Evolutionary conservation across 2,888 invertebrate genomes (phyloP), one percentile per base, ranked within the genome.

Genomic region (Druceiella hillmani): DNA sequence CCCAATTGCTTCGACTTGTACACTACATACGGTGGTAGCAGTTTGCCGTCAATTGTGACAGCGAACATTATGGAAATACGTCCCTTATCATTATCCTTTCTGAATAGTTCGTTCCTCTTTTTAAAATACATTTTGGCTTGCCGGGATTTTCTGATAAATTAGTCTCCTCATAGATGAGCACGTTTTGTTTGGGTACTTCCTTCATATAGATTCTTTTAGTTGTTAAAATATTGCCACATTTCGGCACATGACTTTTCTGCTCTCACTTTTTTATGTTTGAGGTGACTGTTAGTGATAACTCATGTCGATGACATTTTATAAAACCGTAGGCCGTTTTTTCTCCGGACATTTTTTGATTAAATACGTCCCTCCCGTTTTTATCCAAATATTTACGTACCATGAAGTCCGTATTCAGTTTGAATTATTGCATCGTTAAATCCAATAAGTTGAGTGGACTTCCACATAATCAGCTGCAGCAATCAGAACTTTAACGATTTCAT

Each of bases 11-110:
- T 13, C 16, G 29, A 39, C 32, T 48, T 51, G 16, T 49, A 49
- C 4, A 49, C 47, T 1, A 50, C 47, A 43, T 50, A 50, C 4
- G 47, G 45, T 14, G 49, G 49, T 9, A 52, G 26, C 2, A 49
- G 13, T 29, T 39, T 12, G 1, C 50, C 49, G 7, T 36, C 45
- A 9, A 47, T 48, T 4, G 45, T 44, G 24, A 37, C 43, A 5
- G 48, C 45, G 22, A 51, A 44, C 46, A 49, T 47, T 13, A 51
- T 20, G 2, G 47, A 46, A 2, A 36, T 29, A 7, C 45, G 39
- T 22, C 36, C 28, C 25, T 51, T 49, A 31, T 30, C 30, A 36
- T 36, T 5, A 36, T 26, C 15, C 31, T 36, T 12, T 41, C 35
- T 7, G 34, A 30, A 15, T 30, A 30, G 15, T 35, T 40, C 17